Percentiles rank a stretch among this genome's conserved stretches.
phyloP scores from a whole-genome alignment of 2,113 vertebrate genomes.

The Eonycteris spelaea region DNA sequence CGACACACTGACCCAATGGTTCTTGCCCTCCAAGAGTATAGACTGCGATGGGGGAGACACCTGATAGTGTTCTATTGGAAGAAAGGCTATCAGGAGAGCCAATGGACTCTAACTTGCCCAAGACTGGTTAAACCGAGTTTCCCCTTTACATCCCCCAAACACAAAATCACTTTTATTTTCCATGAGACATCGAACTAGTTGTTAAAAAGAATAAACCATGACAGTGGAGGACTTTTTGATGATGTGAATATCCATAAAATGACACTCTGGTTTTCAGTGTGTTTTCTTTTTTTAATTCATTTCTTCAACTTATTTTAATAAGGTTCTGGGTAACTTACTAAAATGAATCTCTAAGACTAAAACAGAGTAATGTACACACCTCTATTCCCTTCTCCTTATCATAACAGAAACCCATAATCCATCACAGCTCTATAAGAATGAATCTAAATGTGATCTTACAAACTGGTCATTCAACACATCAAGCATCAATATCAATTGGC shows the following conservation, averaged over 20 bases:
- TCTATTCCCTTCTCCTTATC: not conserved
- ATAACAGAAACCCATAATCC: not conserved
- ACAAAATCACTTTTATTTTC: not conserved
- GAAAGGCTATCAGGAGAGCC: rapidly evolving
- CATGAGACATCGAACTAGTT: not conserved
- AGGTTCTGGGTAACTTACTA: not conserved
- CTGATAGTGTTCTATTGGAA: not conserved
- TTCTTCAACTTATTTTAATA: not conserved
- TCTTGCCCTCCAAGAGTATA: not conserved
- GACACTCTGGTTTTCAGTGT: not conserved
- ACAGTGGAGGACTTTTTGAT: not conserved
- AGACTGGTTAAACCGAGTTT: not conserved
- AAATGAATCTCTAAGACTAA: not conserved
- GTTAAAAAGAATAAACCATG: not conserved
- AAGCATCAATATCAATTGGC: not conserved
- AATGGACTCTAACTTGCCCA: not conserved
- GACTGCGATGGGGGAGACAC: not conserved
- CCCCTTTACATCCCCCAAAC: not conserved
- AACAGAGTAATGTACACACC: not conserved
- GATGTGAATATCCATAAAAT: not conserved
- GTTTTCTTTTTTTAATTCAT: not conserved
- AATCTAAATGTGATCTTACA: not conserved
- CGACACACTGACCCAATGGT: rapidly evolving
- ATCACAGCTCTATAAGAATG: not conserved
- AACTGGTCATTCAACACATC: not conserved